Evolutionary conservation across 2,113 vertebrate species (phyloP).

Genomic region (Hippocampus zosterae): DNA sequence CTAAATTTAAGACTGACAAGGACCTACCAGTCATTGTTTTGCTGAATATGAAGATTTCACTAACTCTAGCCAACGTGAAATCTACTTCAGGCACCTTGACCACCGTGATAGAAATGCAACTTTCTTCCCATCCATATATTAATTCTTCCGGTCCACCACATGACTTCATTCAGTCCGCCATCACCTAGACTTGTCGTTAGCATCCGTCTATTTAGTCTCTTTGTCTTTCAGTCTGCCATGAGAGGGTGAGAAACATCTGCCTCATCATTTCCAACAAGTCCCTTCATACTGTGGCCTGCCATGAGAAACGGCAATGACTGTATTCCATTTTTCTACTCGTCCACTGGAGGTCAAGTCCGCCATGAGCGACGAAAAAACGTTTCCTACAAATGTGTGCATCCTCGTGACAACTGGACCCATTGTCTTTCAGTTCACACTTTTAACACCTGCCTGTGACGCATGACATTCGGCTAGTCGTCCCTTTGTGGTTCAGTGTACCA

Average conservation of each 20-base stretch:
- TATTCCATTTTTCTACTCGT: neutral
- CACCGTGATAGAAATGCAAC: constrained; percentile 21
- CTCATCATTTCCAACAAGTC: neutral
- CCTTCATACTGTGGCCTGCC: neutral
- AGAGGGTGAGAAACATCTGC: neutral
- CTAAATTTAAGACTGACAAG: constrained; percentile 17
- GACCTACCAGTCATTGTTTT: constrained; percentile 63
- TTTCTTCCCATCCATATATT: neutral
- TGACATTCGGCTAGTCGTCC: constrained; percentile 23
- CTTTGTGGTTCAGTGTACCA: constrained; percentile 47
- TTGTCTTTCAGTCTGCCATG: neutral
- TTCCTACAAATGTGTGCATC: neutral
- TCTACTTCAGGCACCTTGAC: constrained; percentile 51
- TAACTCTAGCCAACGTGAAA: constrained; percentile 51
- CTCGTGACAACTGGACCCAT: neutral
- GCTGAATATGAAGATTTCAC: constrained; percentile 56
- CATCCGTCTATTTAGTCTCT: neutral
- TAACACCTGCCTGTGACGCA: constrained; percentile 13
- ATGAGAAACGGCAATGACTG: neutral
- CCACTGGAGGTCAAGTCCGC: neutral
- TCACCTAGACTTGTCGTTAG: constrained; percentile 16
- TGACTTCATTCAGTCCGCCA: constrained; percentile 46
- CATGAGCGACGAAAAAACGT: neutral
- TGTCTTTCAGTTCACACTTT: neutral
- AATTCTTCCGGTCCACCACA: neutral